Base-by-base conservation (phyloP, 2,797 vertebrate species). In the Caiman crocodilus region DNA sequence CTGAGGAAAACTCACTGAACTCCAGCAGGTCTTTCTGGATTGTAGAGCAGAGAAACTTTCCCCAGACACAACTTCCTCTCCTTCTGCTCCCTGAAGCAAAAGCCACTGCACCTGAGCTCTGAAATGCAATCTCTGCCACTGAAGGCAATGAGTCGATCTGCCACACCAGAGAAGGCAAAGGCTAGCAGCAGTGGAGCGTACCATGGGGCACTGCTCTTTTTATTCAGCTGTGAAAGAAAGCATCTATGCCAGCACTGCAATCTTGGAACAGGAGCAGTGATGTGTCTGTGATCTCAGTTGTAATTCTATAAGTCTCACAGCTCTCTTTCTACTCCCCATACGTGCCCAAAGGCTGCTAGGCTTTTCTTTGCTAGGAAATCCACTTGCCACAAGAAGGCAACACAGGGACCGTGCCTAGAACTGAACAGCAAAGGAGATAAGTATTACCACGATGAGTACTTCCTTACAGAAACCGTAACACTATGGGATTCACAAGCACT, bases 21-120 rank as follows among this genome's bases (percentile, higher is more conserved):
- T 21, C 73, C 85, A 89, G 94, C 95, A 94, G 82, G 90, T 69
- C 87, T 79, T 35, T 90, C 87, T 15, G 95, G 84, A 80, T 75
- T 28, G 1, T 79, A 30, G 5, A 1, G 79, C 75, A 93, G 86
- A 93, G 64, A 78, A 92, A 14, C 20, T 23, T 76, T 86, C 84
- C 67, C 0, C 84, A 84, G 89, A 64, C 57, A 6, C 4, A 2
- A 82, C 14, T 84, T 42, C 71, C 82, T 16, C 5, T 75, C 67
- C 82, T 85, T 57, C 1, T 1, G 84, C 79, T 79, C 76, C 60
- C 16, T 1, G 5, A 57, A 71, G 82, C 79, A 32, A 76, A n/a
- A 2, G 0, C 28, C 35, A 4, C 35, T 0, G 1, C 64, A 23
- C 14, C 75, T 1, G 86, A 55, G 61, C 67, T 1, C 58, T 82